Evolutionary conservation across 2,888 invertebrate genomes (phyloP).

Genomic region (Hypselothyrea guttata): DNA sequence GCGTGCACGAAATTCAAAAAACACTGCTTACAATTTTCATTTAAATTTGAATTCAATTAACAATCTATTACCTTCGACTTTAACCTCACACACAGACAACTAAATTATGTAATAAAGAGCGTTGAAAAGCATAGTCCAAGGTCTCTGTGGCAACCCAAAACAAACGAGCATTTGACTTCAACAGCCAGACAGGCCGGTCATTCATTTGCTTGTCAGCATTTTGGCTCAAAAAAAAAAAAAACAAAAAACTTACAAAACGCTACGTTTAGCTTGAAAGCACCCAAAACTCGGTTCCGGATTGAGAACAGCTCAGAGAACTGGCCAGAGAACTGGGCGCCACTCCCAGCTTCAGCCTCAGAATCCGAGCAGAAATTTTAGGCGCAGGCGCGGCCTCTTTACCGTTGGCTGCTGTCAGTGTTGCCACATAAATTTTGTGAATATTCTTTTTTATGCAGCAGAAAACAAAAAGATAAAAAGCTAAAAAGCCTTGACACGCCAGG

Average conservation of each 20-base stretch:
- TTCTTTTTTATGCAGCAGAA: slow-evolving; percentile 39
- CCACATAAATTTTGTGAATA: slow-evolving; percentile 62
- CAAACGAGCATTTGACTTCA: slow-evolving; percentile 47
- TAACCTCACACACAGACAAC: slow-evolving; percentile 36
- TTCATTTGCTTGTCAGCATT: slow-evolving; percentile 68
- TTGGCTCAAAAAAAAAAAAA: slow-evolving; percentile 22
- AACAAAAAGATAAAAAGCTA: too few species aligned
- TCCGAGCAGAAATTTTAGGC: slow-evolving; percentile 28
- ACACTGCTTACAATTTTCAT: slow-evolving; percentile 13
- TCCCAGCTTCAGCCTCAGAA: slow-evolving; percentile 50
- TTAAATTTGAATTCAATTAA: slow-evolving; percentile 64
- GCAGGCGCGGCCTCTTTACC: slow-evolving; percentile 69
- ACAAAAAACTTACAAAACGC: slow-evolving; percentile 49
- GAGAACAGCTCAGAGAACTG: slow-evolving; percentile 1
- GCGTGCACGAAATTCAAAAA: too few species aligned
- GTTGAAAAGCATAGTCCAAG: slow-evolving; percentile 61
- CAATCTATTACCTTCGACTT: slow-evolving; percentile 63
- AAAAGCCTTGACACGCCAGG: slow-evolving; percentile 48
- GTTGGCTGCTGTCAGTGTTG: slow-evolving; percentile 52
- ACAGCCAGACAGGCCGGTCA: slow-evolving; percentile 34
- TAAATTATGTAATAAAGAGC: slow-evolving; percentile 68
- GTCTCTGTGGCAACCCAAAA: slow-evolving; percentile 48
- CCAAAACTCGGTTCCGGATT: slow-evolving; percentile 31
- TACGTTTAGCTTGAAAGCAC: slow-evolving; percentile 52
- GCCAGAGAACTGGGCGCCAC: slow-evolving; percentile 44